phyloP scores from a whole-genome alignment of 2,113 vertebrate species.

The Lamprotornis superbus region DNA sequence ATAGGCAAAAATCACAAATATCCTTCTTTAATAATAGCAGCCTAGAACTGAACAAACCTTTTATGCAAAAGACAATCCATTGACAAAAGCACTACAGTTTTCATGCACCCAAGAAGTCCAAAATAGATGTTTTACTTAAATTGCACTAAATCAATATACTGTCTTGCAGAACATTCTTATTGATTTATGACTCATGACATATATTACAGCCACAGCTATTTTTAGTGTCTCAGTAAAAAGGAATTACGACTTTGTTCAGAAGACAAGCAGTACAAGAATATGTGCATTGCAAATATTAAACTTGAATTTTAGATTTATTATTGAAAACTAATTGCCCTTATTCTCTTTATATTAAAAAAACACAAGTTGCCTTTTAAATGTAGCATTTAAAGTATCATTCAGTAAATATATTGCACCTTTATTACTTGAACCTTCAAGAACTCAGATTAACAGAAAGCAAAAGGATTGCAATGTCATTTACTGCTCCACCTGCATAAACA shows the following conservation, averaged over 20 bases:
- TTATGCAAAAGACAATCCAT: not conserved
- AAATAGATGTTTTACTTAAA: slow-evolving; percentile 53
- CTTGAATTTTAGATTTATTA: not conserved
- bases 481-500: not conserved
- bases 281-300: not conserved
- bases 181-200: slow-evolving; percentile 62
- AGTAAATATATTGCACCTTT: not conserved
- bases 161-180: slow-evolving; percentile 33
- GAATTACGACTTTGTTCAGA: not conserved
- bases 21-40: not conserved
- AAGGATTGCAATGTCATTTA: not conserved
- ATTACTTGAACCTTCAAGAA: not conserved
- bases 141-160: slow-evolving; percentile 46
- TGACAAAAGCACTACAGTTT: not conserved
- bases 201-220: slow-evolving; percentile 25
- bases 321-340: not conserved
- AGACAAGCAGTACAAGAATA: not conserved
- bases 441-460: not conserved
- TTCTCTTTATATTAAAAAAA: not conserved
- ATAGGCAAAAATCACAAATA: not conserved
- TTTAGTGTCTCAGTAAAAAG: slow-evolving; percentile 41
- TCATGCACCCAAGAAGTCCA: not conserved
- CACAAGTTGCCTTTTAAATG: not conserved
- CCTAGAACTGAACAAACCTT: not conserved
- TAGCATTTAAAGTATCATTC: not conserved